Evolutionary conservation across 2,113 vertebrate species (phyloP).

Genomic region (Poecile atricapillus): DNA sequence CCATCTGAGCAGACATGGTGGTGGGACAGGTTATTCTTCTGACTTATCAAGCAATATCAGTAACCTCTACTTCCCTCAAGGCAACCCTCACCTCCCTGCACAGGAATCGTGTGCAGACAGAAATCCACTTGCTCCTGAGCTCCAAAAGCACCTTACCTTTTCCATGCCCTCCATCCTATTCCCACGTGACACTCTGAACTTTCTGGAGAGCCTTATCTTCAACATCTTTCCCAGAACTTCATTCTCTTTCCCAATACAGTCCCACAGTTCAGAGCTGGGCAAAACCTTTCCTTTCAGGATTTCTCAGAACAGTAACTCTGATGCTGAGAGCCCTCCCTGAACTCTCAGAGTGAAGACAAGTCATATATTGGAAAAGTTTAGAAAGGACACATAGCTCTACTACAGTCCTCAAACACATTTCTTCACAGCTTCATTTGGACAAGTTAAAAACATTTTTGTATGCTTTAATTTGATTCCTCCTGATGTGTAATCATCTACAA

Average conservation of each 20-base stretch:
- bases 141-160: not conserved
- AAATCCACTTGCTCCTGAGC: not conserved
- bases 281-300: not conserved
- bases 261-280: not conserved
- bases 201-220: not conserved
- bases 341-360: not conserved
- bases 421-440: not conserved
- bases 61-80: not conserved
- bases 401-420: not conserved
- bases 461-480: not conserved
- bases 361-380: not conserved
- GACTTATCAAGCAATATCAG: not conserved
- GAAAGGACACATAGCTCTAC: not conserved
- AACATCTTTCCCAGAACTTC: not conserved
- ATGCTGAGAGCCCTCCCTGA: not conserved
- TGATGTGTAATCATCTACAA: not conserved
- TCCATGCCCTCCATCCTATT: not conserved
- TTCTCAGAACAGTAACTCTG: not conserved
- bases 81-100: not conserved
- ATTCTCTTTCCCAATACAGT: not conserved
- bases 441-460: not conserved
- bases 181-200: accelerated
- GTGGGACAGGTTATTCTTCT: not conserved
- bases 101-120: not conserved
- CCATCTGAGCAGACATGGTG: not conserved